A percentile compares a stretch with the other conserved stretches of the same genome.
These are phyloP conservation scores for Lasiurus borealis DNA, from an alignment of 2,113 vertebrate species.

Conservation along the genomic window DNA sequence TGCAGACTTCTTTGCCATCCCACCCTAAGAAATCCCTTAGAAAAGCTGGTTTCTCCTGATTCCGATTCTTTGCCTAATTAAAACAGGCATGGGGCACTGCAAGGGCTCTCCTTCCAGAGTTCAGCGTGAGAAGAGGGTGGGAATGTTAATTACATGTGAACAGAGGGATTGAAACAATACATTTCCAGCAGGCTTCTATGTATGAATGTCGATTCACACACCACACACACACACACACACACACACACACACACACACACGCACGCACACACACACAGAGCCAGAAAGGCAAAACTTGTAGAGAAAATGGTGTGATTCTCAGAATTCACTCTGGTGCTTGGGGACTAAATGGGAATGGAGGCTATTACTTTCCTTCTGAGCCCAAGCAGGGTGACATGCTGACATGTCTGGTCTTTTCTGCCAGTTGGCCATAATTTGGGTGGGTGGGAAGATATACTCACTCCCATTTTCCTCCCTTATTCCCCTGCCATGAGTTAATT, in stretches of 20 bases:
- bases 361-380: background rate
- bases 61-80: background rate
- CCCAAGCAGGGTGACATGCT: background rate
- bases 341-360: background rate
- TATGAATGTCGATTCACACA: background rate
- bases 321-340: background rate
- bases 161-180: background rate
- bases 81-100: background rate
- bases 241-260: background rate
- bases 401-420: constrained; percentile 33
- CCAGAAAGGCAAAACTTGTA: background rate
- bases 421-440: constrained; percentile 53
- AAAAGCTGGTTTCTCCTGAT: background rate
- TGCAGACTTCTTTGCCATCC: background rate
- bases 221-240: background rate
- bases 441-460: background rate
- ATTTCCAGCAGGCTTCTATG: background rate
- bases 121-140: background rate
- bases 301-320: constrained; percentile 25
- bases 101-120: background rate
- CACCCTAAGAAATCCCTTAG: background rate
- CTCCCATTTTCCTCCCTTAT: background rate
- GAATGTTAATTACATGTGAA: background rate
- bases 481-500: constrained; percentile 26
- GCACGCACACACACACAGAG: no score